A percentile compares a stretch with the other conserved stretches of the same genome.
phyloP scores from a whole-genome alignment of 2,888 invertebrate genomes.

The Cerastis leucographa region DNA sequence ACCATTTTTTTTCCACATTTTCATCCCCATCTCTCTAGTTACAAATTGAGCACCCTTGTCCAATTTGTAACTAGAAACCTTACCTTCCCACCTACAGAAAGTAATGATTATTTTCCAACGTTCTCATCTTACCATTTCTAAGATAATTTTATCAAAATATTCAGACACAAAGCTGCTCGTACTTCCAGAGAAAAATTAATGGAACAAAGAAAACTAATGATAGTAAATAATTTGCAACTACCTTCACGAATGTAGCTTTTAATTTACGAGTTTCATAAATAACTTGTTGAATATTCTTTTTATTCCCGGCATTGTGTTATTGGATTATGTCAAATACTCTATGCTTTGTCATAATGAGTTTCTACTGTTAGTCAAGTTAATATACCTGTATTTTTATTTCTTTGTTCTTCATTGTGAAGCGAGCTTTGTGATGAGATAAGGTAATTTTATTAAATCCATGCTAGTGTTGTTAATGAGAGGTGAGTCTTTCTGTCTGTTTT shows the following conservation, averaged over 20 bases:
- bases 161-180: conserved; percentile 14
- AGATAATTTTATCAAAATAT: conserved; percentile 56
- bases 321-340: conserved; percentile 14
- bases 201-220: conserved; percentile 35
- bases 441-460: conserved; percentile 37
- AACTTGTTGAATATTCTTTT: conserved; percentile 25
- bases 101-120: conserved; percentile 48
- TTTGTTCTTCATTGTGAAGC: conserved; percentile 4
- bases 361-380: conserved; percentile 27
- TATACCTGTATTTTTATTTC: conserved; percentile 32
- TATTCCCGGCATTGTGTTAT: conserved; percentile 17
- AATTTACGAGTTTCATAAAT: conserved; percentile 20
- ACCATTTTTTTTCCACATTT: conserved; percentile 26
- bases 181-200: conserved; percentile 40
- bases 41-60: conserved; percentile 33
- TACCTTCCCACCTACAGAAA: conserved; percentile 44
- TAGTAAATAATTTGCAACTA: conserved; percentile 47
- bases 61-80: conserved; percentile 51
- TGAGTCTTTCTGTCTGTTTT: neutral
- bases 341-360: conserved; percentile 28
- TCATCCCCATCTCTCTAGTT: conserved; percentile 18
- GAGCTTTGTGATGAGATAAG: conserved; percentile 12
- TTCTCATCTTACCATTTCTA: conserved; percentile 14
- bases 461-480: neutral
- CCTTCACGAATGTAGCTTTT: conserved; percentile 23